Conservation (phyloP, 1,140 invertebrate genomes). For the Lamellibrachia luymesi region DNA sequence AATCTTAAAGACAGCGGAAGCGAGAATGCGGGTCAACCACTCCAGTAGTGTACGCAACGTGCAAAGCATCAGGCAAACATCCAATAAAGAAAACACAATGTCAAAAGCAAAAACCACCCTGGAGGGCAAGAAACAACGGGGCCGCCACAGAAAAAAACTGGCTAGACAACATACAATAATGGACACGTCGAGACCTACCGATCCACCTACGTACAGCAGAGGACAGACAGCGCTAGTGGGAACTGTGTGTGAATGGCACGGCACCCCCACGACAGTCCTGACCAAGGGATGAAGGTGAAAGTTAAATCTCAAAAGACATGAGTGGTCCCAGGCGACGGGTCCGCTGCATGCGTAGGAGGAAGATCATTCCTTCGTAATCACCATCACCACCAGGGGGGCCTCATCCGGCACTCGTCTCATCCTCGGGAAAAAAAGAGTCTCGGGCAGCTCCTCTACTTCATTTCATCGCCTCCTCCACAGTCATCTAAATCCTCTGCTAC, state of each 20-base stretch:
- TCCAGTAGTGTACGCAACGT: background rate
- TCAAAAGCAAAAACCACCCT: no score
- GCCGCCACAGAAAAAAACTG: no score
- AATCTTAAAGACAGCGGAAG: background rate
- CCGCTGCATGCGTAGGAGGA: background rate
- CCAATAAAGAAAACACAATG: background rate
- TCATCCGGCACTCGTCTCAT: background rate
- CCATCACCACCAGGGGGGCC: background rate
- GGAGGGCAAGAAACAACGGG: no score
- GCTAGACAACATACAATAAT: no score
- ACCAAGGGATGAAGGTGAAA: no score
- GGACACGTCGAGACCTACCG: no score
- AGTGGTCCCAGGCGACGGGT: background rate
- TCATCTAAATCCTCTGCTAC: background rate
- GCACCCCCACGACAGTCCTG: no score
- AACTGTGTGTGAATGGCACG: no score
- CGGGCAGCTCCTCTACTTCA: background rate
- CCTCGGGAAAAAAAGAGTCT: no score
- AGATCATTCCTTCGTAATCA: background rate
- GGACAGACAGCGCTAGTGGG: no score
- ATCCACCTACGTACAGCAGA: no score
- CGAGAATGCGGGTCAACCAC: background rate
- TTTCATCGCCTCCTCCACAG: background rate
- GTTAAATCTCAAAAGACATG: background rate
- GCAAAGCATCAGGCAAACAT: background rate